Percentiles rank a stretch among this genome's conserved stretches.
Conservation (phyloP, 2,113 vertebrate genomes). For the Grus americana region DNA sequence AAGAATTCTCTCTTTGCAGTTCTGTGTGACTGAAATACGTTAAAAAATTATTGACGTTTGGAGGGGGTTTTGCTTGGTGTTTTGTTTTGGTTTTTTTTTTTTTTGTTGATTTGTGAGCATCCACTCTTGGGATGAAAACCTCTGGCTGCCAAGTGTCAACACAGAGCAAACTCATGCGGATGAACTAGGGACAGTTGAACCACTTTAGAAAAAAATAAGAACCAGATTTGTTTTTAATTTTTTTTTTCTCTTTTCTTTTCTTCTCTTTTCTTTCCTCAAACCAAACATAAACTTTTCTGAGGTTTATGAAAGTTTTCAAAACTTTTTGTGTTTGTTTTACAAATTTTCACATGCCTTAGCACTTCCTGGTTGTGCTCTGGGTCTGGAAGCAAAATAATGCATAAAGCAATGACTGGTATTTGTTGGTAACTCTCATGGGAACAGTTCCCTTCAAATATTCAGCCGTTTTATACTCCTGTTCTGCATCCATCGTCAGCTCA, state of each 20-base stretch:
- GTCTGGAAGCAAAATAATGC: not conserved
- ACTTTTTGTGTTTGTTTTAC: slow-evolving; percentile 25
- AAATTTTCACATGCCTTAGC: slow-evolving; percentile 10
- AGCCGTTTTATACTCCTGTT: not conserved
- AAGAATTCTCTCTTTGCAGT: not conserved
- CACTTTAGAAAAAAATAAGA: not conserved
- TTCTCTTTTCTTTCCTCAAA: not conserved
- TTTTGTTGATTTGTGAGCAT: not conserved
- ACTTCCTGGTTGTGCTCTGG: not conserved
- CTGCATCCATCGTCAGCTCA: not conserved
- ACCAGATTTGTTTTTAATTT: fast-evolving
- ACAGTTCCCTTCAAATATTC: not conserved
- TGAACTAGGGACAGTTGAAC: not conserved
- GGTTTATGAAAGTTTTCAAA: slow-evolving; percentile 15
- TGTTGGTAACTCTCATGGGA: slow-evolving; percentile 7
- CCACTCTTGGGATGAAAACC: not conserved
- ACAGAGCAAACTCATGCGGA: not conserved
- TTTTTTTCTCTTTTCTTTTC: not conserved
- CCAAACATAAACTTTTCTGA: slow-evolving; percentile 2
- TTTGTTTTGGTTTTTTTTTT: not conserved
- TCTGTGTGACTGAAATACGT: not conserved
- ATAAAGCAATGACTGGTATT: slow-evolving; percentile 31
- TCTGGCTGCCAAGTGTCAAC: not conserved
- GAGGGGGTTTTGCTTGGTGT: not conserved
- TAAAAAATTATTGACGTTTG: not conserved